Evolutionary conservation across 1,140 invertebrate genomes (phyloP).

Genomic region (Leucophenga varia): DNA sequence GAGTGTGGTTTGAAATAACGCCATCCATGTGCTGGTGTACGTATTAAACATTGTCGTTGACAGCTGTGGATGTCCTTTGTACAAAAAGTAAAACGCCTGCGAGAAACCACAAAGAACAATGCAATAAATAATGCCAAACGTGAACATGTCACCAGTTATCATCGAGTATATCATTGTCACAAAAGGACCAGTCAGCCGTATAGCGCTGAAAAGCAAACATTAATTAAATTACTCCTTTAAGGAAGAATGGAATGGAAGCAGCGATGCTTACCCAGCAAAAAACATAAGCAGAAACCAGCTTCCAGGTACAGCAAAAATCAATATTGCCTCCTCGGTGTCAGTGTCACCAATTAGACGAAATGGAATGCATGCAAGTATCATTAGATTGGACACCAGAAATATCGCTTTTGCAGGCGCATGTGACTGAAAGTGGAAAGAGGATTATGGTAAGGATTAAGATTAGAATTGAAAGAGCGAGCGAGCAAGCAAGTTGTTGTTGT

Average conservation of each 20-base stretch:
- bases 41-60: conserved; percentile 77
- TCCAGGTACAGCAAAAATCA: conserved; percentile 89
- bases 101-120: conserved; percentile 94
- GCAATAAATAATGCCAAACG: conserved; percentile 93
- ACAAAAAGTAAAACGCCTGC: conserved; percentile 95
- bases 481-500: conserved; percentile 31
- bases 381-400: conserved; percentile 88
- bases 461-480: neutral
- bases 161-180: conserved; percentile 99
- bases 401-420: conserved; percentile 93
- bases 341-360: conserved; percentile 74
- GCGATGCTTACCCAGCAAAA: conserved; percentile 83
- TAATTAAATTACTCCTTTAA: neutral
- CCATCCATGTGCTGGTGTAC: conserved; percentile 94
- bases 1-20: conserved; percentile 95
- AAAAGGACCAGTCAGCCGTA: conserved; percentile 92
- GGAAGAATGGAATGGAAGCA: neutral
- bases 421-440: conserved; percentile 63
- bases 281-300: conserved; percentile 98
- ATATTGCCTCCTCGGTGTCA: conserved; percentile 84
- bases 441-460: neutral
- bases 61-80: conserved; percentile 85
- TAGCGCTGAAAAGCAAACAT: conserved; percentile 66
- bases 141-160: conserved; percentile 97
- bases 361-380: conserved; percentile 91